Evolutionary conservation across 2,113 vertebrate genomes (phyloP).

Genomic region (Nothobranchius kuhntae): DNA sequence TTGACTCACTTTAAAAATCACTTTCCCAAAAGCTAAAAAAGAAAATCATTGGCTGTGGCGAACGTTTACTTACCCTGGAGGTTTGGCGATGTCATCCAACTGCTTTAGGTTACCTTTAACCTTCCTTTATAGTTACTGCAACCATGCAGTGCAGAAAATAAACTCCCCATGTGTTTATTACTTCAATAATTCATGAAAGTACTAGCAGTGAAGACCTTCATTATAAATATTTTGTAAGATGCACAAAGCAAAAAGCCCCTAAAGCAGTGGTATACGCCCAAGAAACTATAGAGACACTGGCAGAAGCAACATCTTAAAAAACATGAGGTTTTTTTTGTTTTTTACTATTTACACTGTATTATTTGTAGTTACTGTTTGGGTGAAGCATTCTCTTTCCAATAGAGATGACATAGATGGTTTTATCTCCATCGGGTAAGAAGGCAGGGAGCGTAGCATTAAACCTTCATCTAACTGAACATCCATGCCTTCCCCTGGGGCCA

Average conservation of each 20-base stretch:
- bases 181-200: slow-evolving; percentile 14
- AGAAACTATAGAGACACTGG: slow-evolving; percentile 13
- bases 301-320: neutral
- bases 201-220: slow-evolving; percentile 3
- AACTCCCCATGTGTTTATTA: neutral
- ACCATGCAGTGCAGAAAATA: slow-evolving; percentile 8
- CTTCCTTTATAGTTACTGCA: neutral
- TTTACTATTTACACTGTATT: slow-evolving; percentile 17
- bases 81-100: neutral
- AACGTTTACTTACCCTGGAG: neutral
- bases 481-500: slow-evolving; percentile 51
- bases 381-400: slow-evolving; percentile 21
- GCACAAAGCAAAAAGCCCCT: slow-evolving; percentile 13
- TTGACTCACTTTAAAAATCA: slow-evolving; percentile 31
- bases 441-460: slow-evolving; percentile 27
- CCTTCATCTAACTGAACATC: slow-evolving; percentile 45
- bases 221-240: slow-evolving; percentile 33
- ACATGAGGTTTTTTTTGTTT: neutral
- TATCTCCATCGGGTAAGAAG: slow-evolving; percentile 21
- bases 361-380: slow-evolving; percentile 19
- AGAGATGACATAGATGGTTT: slow-evolving; percentile 7
- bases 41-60: neutral
- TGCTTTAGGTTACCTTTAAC: neutral
- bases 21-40: slow-evolving; percentile 24
- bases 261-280: neutral